Percentiles rank a stretch among this genome's conserved stretches.
These are phyloP conservation scores for Dasyprocta punctata DNA, from an alignment of 2,113 vertebrate species.

Conservation along the genomic window DNA sequence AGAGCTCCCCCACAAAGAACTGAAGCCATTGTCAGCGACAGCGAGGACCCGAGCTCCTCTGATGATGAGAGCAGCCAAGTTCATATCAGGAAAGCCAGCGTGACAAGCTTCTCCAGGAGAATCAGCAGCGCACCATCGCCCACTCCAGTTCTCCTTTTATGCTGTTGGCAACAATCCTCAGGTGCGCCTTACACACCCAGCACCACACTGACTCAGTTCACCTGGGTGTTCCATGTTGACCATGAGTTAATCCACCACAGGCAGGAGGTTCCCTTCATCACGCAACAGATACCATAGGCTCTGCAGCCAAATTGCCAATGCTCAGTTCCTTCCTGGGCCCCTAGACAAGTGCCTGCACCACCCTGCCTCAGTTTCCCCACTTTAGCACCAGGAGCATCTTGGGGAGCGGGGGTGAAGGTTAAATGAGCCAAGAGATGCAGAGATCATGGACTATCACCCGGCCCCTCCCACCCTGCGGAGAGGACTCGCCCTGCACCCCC, in stretches of 20 bases:
- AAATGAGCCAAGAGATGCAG: background rate
- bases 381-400: background rate
- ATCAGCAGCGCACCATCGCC: background rate
- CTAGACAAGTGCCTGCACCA: no score
- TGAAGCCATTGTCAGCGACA: no score
- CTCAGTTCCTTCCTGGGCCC: no score
- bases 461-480: no score
- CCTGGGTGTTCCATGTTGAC: background rate
- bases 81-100: background rate
- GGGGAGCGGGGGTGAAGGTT: background rate
- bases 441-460: background rate
- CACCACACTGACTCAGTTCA: background rate
- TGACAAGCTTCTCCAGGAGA: background rate
- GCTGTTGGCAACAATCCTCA: background rate
- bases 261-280: background rate
- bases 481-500: background rate
- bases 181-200: background rate
- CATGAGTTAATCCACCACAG: background rate
- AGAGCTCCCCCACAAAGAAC: no score
- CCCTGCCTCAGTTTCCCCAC: background rate
- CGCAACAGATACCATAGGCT: background rate
- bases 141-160: background rate
- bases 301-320: background rate
- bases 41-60: background rate
- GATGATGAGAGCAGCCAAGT: background rate